A percentile compares a stretch with the other conserved stretches of the same genome.
Conservation (phyloP, 1,140 invertebrate species). For the Apis cerana region DNA sequence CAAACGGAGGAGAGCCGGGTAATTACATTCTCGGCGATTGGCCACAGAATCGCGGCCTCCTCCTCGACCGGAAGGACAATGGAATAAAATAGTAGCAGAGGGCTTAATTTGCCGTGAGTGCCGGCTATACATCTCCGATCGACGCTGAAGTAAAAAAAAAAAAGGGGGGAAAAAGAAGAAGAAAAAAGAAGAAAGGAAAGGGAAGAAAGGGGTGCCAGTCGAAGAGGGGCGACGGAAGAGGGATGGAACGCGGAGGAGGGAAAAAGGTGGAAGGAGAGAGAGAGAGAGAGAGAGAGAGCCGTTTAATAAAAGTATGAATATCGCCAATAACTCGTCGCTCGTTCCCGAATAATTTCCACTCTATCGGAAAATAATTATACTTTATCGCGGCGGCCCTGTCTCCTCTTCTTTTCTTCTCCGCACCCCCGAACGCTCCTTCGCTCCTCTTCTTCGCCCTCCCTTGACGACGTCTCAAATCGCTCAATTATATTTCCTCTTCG, state of each 20-base stretch:
- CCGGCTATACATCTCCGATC: conserved; percentile 50
- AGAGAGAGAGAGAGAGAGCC: conserved; percentile 53
- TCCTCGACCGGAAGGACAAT: conserved; percentile 44
- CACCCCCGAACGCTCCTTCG: conserved; percentile 33
- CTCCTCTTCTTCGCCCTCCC: conserved; percentile 58
- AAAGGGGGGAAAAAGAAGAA: background rate
- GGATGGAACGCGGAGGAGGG: conserved; percentile 7
- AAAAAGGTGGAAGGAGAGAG: conserved; percentile 60
- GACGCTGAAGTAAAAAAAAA: conserved; percentile 39
- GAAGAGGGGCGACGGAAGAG: conserved; percentile 10
- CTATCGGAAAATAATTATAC: conserved; percentile 82
- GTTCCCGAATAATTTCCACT: conserved; percentile 81
- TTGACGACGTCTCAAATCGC: conserved; percentile 74
- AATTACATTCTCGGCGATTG: conserved; percentile 44
- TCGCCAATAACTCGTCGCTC: conserved; percentile 80
- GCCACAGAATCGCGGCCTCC: conserved; percentile 27
- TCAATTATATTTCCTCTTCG: conserved; percentile 79
- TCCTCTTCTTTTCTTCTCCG: conserved; percentile 54
- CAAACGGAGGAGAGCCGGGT: conserved; percentile 16
- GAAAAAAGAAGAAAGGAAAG: background rate
- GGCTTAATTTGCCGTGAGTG: conserved; percentile 57
- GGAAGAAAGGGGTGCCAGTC: conserved; percentile 8
- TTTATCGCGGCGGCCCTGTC: conserved; percentile 74
- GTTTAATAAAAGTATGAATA: conserved; percentile 82
- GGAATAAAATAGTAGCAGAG: conserved; percentile 50